These are phyloP conservation scores for Adelges cooleyi DNA, from an alignment of 1,140 invertebrate species.

Conservation along the genomic window DNA sequence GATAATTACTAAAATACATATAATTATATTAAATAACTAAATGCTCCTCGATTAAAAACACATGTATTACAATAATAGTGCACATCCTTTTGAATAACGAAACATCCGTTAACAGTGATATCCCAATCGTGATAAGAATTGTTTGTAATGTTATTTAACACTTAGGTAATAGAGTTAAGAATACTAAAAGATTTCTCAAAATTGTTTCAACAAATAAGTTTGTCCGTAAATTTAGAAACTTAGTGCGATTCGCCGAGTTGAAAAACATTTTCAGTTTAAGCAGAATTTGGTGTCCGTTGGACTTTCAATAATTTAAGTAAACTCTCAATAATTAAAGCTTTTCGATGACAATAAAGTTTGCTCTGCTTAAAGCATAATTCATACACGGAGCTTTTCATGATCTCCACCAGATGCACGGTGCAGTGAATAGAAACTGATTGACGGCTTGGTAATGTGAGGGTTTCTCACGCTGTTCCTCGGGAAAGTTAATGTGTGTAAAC, in stretches of 20 bases:
- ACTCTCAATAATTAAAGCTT: background rate
- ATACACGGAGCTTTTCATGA: too few relatives aligned
- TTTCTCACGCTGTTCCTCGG: background rate
- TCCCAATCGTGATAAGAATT: too few relatives aligned
- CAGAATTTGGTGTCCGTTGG: background rate
- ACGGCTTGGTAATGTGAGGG: background rate
- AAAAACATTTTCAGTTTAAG: background rate
- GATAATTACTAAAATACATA: too few relatives aligned
- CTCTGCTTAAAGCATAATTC: background rate
- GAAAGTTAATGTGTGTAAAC: background rate
- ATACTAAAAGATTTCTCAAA: background rate
- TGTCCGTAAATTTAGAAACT: background rate
- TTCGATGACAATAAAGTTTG: background rate
- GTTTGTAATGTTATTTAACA: background rate
- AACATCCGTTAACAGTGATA: too few relatives aligned
- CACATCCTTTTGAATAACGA: too few relatives aligned
- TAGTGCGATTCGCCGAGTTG: too few relatives aligned
- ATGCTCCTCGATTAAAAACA: too few relatives aligned
- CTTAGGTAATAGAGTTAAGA: background rate
- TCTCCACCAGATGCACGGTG: background rate
- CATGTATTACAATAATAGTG: too few relatives aligned
- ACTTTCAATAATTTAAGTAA: background rate
- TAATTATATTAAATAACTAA: too few relatives aligned
- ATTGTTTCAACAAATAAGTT: background rate
- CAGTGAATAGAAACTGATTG: constrained; percentile 18